Evolutionary conservation across 2,888 invertebrate species (phyloP).

Genomic region (Myopa tessellatipennis): DNA sequence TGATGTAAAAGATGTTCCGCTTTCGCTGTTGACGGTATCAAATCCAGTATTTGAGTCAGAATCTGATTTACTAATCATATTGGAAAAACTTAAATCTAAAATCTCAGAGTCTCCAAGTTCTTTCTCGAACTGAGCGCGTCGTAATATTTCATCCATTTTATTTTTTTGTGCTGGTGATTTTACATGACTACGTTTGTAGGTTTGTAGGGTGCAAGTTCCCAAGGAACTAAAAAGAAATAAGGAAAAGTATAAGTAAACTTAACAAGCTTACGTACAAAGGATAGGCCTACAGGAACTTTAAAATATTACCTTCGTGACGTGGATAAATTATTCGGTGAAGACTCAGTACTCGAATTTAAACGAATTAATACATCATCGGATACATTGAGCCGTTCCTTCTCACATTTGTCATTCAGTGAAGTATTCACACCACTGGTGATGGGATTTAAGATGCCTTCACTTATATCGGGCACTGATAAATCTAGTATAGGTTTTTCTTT

Average conservation of each 20-base stretch:
- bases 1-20: background rate
- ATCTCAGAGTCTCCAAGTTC: slow-evolving; percentile 46
- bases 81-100: slow-evolving; percentile 46
- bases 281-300: too few relatives aligned
- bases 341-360: background rate
- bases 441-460: slow-evolving; percentile 21
- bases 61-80: slow-evolving; percentile 41
- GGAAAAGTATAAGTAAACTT: too few relatives aligned
- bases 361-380: background rate
- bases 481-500: slow-evolving; percentile 38
- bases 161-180: slow-evolving; percentile 48
- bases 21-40: slow-evolving; percentile 20
- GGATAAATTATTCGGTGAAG: background rate
- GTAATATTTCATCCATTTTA: slow-evolving; percentile 49
- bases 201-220: background rate
- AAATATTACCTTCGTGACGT: background rate
- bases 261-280: too few relatives aligned
- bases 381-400: background rate
- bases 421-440: background rate
- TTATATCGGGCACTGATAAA: slow-evolving; percentile 38
- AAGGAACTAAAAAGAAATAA: too few relatives aligned
- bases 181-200: slow-evolving; percentile 40
- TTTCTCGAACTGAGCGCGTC: slow-evolving; percentile 45
- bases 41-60: slow-evolving; percentile 22
- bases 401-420: background rate